Evolutionary conservation across 2,888 invertebrate genomes (phyloP), one percentile per base, ranked within the genome.

Genomic region (Caenorhabditis afra): DNA sequence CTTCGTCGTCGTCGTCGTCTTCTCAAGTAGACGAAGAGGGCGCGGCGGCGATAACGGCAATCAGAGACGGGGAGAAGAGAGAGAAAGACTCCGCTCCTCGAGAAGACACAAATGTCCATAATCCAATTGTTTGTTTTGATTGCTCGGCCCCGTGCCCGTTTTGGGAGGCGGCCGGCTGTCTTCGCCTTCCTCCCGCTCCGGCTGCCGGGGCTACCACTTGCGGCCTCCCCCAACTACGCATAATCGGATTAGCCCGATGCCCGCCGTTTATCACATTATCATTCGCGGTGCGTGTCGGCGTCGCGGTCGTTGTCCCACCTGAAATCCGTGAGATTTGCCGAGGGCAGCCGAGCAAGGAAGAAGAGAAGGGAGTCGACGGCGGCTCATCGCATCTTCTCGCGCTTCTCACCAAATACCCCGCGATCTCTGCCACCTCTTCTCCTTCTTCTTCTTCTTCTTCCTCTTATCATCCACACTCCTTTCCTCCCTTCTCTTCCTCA

Each of bases 181-280:
- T 39, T 20, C 45, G 23, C 55, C 8, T 39, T 44, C 23, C 70
- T 55, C 45, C 29, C 12, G 47, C 10, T 47, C 39, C 16, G 37
- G 22, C 70, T 52, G 29, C 29, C 29, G 29, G 29, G 29, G 58
- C 58, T 58, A 45, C 58, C 45, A 58, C 58, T 58, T 44, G 58
- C 29, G 22, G 4, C 29, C 29, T 29, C 50, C 50, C 41, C 44
- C 58, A 45, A 58, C 58, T 44, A 45, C 44, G 58, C 45, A 58
- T 58, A 58, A 62, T 62, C 61, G 61, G 61, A 62, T 62, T 62
- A 62, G 61, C 35, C 53, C 53, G 49, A 44, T 58, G 22, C 47
- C 53, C 61, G 35, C 62, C 59, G 47, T 75, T 61, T 68, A 67
- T 67, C 75, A 62, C 67, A 62, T 75, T 75, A 68, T 68, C 62